Evolutionary conservation across 1,140 invertebrate genomes (phyloP), one percentile per base, ranked within the genome.

Genomic region (Homalodisca vitripennis): DNA sequence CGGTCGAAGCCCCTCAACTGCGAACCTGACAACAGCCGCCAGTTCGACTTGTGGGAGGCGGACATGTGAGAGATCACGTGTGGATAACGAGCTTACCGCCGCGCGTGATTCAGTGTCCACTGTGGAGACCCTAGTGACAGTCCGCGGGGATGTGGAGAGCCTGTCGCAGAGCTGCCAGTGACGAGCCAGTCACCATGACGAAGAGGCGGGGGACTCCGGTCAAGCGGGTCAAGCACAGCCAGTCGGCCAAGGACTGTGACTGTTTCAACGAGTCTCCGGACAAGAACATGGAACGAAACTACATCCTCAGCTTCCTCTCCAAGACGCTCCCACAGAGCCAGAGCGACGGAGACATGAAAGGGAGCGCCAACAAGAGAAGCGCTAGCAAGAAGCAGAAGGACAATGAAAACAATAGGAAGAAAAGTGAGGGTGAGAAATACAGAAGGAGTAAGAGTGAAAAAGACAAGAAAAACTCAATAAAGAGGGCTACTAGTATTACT

Each of bases 261-360:
- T 60, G 55, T n/a, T 60, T 22, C 55, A 22, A 60, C 14, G 55
- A 60, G 22, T 13, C 22, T 6, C 55, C 14, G 10, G 55, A 60
- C 27, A 60, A 10, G 22, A 60, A 60, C 26, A 2, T 10, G 24
- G 55, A 60, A n/a, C 2, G 55, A 27, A 60, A 60, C 14, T 60
- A 60, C 55, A 60, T 60, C 55, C 55, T 60, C 55, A 60, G 55
- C 29, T 30, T 27, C 24, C 14, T 60, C 55, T 22, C 14, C 3
- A 60, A 60, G 55, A 12, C 14, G 14, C 10, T 60, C 10, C 14
- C 26, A 6, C 14, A 6, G 3, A 60, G 6, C 10, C 3, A 41
- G 12, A 41, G 20, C 12, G 32, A 60, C 13, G 3, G 10, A 26
- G n/a, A 29, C 6, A 24, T 6, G 24, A 60, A 60, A 30, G 24